Base-by-base conservation (phyloP, 2,888 invertebrate genomes). In the Callyntrura sp. region DNA sequence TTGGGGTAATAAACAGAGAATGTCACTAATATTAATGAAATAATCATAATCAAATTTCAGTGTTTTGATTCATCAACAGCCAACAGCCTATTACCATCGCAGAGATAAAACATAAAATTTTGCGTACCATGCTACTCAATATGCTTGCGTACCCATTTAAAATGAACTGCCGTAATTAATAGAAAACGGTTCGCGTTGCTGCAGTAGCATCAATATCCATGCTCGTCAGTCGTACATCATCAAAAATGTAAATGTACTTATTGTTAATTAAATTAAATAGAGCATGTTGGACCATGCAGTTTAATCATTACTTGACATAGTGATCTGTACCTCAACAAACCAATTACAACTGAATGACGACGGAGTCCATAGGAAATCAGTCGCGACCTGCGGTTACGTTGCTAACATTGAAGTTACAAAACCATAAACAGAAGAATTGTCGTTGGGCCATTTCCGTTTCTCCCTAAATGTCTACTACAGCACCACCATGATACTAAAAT, bases 321-420 rank as follows among this genome's bases (percentile, higher is more conserved):
- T 73, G 70, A 73, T 45, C 70, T n/a, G n/a, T 73, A 73, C 45
- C 70, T 20, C 70, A 73, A 73, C 17, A 12, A 48, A 73, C 45
- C 20, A 73, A 73, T 48, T 45, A 20, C 35, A 62, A 14, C 28
- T 62, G 25, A 0, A 12, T 51, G 9, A 5, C 5, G 5, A 14
- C 51, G 2, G 51, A 4, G 35, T 35, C 6, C 6, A 45, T 45
- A 12, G 28, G 6, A 45, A 17, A 73, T 17, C 5, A 73, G 45
- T 45, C 43, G 17, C 45, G 6, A 23, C 12, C 6, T 17, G 35
- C n/a, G 43, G 70, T 70, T 73, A 5, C 20, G 35, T 35, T 35
- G 35, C 35, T 14, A n/a, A 2, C 57, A 17, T 57, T 14, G 8
- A 17, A n/a, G 2, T 2, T n/a, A 57, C 57, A 17, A 17, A n/a